Conservation (phyloP, 1,140 invertebrate genomes). For the Leptinotarsa lineolata region DNA sequence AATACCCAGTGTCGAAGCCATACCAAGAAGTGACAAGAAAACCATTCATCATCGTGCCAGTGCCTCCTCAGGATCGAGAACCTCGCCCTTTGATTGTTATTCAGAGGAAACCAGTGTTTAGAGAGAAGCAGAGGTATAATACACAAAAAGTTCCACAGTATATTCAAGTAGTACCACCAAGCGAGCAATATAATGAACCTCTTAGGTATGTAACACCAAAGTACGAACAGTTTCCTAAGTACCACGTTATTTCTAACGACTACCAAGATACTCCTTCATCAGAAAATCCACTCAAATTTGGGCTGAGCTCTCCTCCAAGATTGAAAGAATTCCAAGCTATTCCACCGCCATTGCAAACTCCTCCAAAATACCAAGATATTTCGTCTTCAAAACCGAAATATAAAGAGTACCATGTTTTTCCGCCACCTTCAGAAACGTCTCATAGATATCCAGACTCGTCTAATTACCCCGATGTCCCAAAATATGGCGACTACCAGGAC, state of each 20-base stretch:
- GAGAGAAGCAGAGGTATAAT: neutral
- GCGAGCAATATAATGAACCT: neutral
- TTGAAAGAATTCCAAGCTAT: slow-evolving; percentile 50
- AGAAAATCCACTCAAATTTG: neutral
- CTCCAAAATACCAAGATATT: neutral
- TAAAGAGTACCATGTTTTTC: neutral
- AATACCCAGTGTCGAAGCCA: slow-evolving; percentile 2
- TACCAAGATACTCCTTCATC: neutral
- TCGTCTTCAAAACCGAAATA: neutral
- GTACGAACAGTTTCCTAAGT: neutral
- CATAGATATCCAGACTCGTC: slow-evolving; percentile 19
- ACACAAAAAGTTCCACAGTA: neutral
- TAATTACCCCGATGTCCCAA: neutral
- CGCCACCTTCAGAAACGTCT: neutral
- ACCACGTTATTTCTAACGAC: neutral
- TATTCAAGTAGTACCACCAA: neutral
- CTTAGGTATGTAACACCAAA: neutral
- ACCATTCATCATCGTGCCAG: slow-evolving; percentile 17
- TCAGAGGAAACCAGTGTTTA: slow-evolving; percentile 13
- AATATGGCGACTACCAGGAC: neutral
- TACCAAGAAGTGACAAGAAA: slow-evolving; percentile 11
- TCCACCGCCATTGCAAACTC: slow-evolving; percentile 11
- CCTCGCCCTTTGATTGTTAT: neutral
- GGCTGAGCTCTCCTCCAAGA: slow-evolving; percentile 42
- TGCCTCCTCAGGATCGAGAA: neutral